Evolutionary conservation across 2,888 invertebrate genomes (phyloP).

Genomic region (Norana najaformis): DNA sequence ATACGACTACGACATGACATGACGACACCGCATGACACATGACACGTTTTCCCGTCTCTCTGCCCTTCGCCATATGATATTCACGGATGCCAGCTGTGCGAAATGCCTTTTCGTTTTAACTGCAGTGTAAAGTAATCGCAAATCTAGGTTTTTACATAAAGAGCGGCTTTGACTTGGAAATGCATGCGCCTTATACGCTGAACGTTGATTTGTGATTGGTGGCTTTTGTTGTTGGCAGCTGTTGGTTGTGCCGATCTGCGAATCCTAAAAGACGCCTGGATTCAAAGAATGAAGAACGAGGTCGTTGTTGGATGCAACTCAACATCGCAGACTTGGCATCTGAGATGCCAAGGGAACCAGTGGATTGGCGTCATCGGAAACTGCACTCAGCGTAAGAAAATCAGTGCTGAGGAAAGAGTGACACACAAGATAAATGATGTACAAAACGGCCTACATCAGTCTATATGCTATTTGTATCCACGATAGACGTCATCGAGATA

Average conservation of each 20-base stretch:
- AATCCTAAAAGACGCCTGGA: slow-evolving; percentile 32
- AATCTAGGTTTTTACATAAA: too few species aligned
- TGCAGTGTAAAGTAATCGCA: neutral
- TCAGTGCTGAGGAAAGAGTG: neutral
- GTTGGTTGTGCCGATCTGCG: slow-evolving; percentile 37
- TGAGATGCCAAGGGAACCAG: slow-evolving; percentile 33
- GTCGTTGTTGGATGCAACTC: slow-evolving; percentile 34
- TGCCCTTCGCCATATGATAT: neutral
- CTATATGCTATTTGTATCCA: neutral
- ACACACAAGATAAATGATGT: neutral
- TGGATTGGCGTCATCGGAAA: slow-evolving; percentile 40
- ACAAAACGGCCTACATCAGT: too few species aligned
- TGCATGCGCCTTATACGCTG: too few species aligned
- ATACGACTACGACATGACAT: neutral
- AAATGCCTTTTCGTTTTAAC: neutral
- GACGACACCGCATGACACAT: neutral
- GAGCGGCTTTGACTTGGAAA: neutral
- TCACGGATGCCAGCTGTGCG: neutral
- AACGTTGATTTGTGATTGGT: neutral
- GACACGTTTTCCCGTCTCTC: neutral
- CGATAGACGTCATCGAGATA: neutral
- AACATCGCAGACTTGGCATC: slow-evolving; percentile 38
- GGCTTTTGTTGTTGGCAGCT: slow-evolving; percentile 20
- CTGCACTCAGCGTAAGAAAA: slow-evolving; percentile 38
- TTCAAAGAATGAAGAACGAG: slow-evolving; percentile 27